Evolutionary conservation across 2,888 invertebrate species (phyloP).

Genomic region (Eupithecia inturbata): DNA sequence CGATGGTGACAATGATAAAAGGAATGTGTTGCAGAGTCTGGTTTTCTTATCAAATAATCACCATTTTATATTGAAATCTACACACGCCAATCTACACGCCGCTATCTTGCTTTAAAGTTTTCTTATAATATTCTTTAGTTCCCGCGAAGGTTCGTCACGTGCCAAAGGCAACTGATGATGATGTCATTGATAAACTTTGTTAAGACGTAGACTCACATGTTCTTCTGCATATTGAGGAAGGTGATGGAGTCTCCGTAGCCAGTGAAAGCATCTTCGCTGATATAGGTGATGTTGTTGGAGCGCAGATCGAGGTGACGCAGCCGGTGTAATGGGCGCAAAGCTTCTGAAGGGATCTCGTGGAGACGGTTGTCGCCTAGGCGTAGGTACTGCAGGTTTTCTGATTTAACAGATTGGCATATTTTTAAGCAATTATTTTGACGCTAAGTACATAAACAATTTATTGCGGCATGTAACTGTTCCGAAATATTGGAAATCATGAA

Average conservation of each 20-base stretch:
- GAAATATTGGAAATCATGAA: background rate
- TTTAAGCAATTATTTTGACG: too few species aligned
- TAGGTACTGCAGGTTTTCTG: constrained; percentile 95
- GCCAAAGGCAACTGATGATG: background rate
- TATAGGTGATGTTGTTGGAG: constrained; percentile 92
- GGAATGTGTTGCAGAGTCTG: background rate
- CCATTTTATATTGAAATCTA: background rate
- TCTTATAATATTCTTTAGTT: background rate
- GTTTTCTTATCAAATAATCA: background rate
- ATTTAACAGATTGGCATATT: constrained; percentile 46
- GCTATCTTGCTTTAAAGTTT: background rate
- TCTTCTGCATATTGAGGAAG: constrained; percentile 96
- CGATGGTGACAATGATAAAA: background rate
- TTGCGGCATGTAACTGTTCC: too few species aligned
- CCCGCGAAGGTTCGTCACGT: background rate
- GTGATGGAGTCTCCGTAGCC: constrained; percentile 96
- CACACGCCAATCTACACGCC: too few species aligned
- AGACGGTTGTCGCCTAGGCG: constrained; percentile 95
- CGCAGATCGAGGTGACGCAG: constrained; percentile 94
- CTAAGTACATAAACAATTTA: too few species aligned
- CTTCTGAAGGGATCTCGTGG: constrained; percentile 92
- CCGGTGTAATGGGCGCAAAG: constrained; percentile 91
- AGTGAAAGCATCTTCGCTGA: constrained; percentile 93
- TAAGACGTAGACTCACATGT: constrained; percentile 88
- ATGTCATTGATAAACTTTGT: background rate